phyloP scores from a whole-genome alignment of 2,113 vertebrate species.

The Rhagologus leucostigma region DNA sequence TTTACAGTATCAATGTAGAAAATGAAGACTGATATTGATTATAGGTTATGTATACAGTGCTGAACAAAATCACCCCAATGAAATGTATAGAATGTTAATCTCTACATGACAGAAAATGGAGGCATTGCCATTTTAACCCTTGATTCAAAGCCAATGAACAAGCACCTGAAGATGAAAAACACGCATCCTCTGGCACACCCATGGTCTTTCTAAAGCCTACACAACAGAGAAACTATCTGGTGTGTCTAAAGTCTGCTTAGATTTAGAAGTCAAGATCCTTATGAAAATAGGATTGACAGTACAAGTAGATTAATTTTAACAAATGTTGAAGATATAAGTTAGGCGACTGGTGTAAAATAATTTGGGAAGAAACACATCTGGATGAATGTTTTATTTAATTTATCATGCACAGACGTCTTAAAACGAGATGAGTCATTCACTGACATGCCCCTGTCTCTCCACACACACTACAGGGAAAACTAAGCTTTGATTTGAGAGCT shows the following conservation, averaged over 20 bases:
- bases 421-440: background rate
- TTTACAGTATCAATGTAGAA: background rate
- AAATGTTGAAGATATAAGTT: background rate
- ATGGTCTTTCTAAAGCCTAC: background rate
- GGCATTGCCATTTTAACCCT: background rate
- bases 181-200: background rate
- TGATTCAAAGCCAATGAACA: background rate
- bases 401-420: background rate
- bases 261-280: background rate
- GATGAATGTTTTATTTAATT: constrained; percentile 15
- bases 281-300: background rate
- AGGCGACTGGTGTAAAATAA: background rate
- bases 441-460: background rate
- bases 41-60: background rate
- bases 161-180: background rate
- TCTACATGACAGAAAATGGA: background rate
- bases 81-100: background rate
- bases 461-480: background rate
- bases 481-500: background rate
- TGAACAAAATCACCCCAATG: background rate
- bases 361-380: background rate
- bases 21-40: background rate
- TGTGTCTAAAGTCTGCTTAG: background rate
- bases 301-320: background rate
- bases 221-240: background rate